These are phyloP conservation scores for Acrocyrtus sp. DNA, from an alignment of 2,888 invertebrate species.

Conservation along the genomic window DNA sequence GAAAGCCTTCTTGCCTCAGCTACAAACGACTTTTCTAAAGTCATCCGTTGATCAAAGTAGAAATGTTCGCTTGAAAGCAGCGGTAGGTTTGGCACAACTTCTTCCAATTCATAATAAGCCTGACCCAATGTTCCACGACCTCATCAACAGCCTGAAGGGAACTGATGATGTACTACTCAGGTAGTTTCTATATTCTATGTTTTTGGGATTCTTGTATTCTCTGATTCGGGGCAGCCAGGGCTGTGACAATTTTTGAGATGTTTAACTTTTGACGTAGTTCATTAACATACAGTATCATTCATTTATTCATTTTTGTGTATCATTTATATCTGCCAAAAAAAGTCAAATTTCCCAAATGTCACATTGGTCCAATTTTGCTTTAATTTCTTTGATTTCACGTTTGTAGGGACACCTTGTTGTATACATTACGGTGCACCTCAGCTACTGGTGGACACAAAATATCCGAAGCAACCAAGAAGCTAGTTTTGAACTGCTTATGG, in stretches of 20 bases:
- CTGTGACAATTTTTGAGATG: too few relatives aligned
- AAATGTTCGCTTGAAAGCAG: conserved; percentile 88
- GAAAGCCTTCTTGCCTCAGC: conserved; percentile 97
- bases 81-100: conserved; percentile 85
- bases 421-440: conserved; percentile 87
- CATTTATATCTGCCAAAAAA: too few relatives aligned
- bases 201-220: too few relatives aligned
- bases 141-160: conserved; percentile 83
- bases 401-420: conserved; percentile 88
- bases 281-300: too few relatives aligned
- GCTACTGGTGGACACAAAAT: conserved; percentile 89
- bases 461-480: conserved; percentile 81
- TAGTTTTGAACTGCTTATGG: conserved; percentile 70
- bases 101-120: conserved; percentile 92
- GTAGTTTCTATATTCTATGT: conserved; percentile 65
- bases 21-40: conserved; percentile 98
- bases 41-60: conserved; percentile 91
- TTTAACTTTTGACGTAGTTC: too few relatives aligned
- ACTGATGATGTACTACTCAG: conserved; percentile 84
- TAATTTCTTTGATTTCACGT: conserved; percentile 9
- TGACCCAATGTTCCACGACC: conserved; percentile 93
- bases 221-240: too few relatives aligned
- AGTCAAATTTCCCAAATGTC: too few relatives aligned
- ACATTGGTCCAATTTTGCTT: conserved; percentile 1
- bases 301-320: too few relatives aligned